Percentiles rank a stretch among this genome's conserved stretches.
These are phyloP conservation scores for human DNA, from an alignment of 2,113 vertebrate genomes.

Conservation along the genomic window DNA sequence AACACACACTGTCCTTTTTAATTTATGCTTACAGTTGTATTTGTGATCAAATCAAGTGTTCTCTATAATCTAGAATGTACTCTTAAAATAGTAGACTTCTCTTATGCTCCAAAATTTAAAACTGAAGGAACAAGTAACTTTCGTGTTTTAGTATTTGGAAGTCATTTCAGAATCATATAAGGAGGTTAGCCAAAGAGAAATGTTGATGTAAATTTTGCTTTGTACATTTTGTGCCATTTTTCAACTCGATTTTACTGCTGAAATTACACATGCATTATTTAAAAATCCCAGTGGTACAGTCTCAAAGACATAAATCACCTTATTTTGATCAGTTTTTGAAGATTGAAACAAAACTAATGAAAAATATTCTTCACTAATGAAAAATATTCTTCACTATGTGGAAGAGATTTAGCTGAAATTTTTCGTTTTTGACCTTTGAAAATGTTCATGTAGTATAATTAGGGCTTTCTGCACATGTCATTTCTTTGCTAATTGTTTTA, in stretches of 20 bases:
- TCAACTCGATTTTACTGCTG: slow-evolving; percentile 60
- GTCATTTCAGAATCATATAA: neutral
- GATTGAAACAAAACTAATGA: slow-evolving; percentile 28
- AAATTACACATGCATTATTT: slow-evolving; percentile 7
- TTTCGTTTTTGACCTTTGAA: slow-evolving; percentile 72
- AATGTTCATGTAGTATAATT: slow-evolving; percentile 52
- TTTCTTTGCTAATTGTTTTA: slow-evolving; percentile 57
- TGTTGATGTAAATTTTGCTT: slow-evolving; percentile 48
- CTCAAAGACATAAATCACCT: slow-evolving; percentile 24
- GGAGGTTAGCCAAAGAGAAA: neutral
- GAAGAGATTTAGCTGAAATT: slow-evolving; percentile 19
- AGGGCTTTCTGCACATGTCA: slow-evolving; percentile 63
- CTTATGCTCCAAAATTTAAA: neutral
- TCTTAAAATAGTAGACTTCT: neutral
- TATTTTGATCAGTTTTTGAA: slow-evolving; percentile 47
- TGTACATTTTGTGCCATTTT: slow-evolving; percentile 52
- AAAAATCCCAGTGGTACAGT: neutral
- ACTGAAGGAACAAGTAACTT: neutral
- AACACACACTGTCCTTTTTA: neutral
- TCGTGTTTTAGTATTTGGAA: neutral
- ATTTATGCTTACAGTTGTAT: neutral
- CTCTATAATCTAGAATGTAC: neutral
- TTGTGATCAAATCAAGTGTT: neutral
- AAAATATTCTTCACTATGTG: slow-evolving; percentile 36
- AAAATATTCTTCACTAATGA: neutral